phyloP scores from a whole-genome alignment of 2,797 vertebrate genomes.

The Phrynocephalus vlangalii region DNA sequence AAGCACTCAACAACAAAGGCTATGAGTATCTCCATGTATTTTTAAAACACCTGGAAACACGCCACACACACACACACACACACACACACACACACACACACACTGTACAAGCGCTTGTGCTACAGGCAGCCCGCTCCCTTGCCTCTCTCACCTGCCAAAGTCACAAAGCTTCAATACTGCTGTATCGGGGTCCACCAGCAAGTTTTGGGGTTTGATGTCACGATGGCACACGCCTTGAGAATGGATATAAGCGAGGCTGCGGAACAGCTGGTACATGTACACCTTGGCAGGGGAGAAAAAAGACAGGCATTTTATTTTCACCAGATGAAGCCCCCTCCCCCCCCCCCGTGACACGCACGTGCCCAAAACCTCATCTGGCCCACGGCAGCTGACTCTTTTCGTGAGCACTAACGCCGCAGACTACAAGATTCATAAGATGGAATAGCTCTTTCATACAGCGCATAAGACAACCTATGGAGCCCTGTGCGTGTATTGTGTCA shows the following conservation, averaged over 20 bases:
- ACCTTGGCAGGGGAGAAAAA: conserved; percentile 75
- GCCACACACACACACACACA: no score
- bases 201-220: conserved; percentile 96
- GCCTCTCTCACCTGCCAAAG: conserved; percentile 88
- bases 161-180: conserved; percentile 94
- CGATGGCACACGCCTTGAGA: conserved; percentile 96
- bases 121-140: background rate
- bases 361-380: background rate
- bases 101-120: background rate
- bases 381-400: background rate
- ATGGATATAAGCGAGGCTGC: conserved; percentile 96
- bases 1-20: no score
- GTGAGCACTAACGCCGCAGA: background rate
- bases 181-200: conserved; percentile 94
- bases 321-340: no score
- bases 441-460: no score
- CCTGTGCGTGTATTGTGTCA: no score
- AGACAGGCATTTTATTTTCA: background rate
- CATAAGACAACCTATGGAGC: background rate
- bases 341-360: no score
- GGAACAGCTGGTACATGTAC: conserved; percentile 95
- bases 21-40: no score
- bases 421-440: no score
- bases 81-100: no score
- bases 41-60: no score